These are phyloP conservation scores for Macrotrachela quadricornifera DNA, from an alignment of 1,140 invertebrate genomes.

Conservation along the genomic window DNA sequence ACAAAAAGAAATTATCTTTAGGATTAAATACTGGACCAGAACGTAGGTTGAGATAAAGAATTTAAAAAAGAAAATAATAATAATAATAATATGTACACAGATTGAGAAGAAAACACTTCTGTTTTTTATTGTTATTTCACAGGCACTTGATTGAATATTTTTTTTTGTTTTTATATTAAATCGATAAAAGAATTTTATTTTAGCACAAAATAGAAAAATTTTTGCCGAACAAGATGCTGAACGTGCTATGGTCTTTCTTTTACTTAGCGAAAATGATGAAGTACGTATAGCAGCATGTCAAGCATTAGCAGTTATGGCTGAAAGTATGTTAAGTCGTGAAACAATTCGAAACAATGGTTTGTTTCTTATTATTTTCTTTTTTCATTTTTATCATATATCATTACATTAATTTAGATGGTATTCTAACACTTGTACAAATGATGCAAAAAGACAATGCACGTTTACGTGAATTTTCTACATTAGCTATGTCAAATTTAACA, in stretches of 20 bases:
- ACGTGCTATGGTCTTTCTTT: slow-evolving; percentile 26
- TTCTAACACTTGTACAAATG: slow-evolving; percentile 26
- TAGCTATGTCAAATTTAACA: slow-evolving; percentile 27
- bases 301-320: slow-evolving; percentile 25
- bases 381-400: not conserved
- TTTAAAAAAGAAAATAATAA: too few species aligned
- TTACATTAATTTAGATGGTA: slow-evolving; percentile 18
- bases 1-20: too few species aligned
- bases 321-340: slow-evolving; percentile 23
- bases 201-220: slow-evolving; percentile 27
- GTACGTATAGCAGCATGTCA: slow-evolving; percentile 25
- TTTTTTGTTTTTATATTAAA: not conserved
- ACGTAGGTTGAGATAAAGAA: too few species aligned
- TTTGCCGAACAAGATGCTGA: slow-evolving; percentile 28
- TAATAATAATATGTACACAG: too few species aligned
- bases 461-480: slow-evolving; percentile 21
- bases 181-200: slow-evolving; percentile 1
- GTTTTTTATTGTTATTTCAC: too few species aligned
- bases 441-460: slow-evolving; percentile 20
- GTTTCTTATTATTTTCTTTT: not conserved
- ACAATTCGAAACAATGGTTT: slow-evolving; percentile 25
- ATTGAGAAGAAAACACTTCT: too few species aligned
- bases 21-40: too few species aligned
- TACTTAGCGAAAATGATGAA: slow-evolving; percentile 20
- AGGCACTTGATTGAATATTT: not conserved